Base-by-base conservation (phyloP, 2,888 invertebrate genomes). In the Spilosoma lubricipeda region DNA sequence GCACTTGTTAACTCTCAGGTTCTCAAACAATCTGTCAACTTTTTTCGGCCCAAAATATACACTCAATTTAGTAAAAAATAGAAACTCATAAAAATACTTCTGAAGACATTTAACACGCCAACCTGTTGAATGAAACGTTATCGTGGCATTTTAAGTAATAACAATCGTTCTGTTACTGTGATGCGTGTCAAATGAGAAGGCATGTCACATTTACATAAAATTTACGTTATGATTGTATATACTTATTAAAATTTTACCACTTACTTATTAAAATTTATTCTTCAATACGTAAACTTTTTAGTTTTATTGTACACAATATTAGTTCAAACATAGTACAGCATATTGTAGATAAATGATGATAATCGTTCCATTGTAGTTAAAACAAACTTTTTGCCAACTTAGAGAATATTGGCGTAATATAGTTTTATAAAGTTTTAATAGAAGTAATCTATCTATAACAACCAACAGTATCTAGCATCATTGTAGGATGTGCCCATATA, bases 61-160 rank as follows among this genome's bases (percentile, higher is more conserved):
- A 15, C n/a, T 56, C 56, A 3, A 56, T 56, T 56, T 59, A 59
- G 5, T 27, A 30, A 30, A 48, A n/a, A 20, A 11, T 42, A 67
- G 33, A 67, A 74, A 67, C 33, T 72, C 72, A 81, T 30, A 67
- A 42, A 18, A 63, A 67, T 13, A 52, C 23, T 30, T 27, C 11
- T 42, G 20, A 20, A 56, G 48, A 71, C 18, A 48, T 8, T 18
- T 65, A 67, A 30, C 77, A 77, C 80, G 69, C 56, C 80, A 76
- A 82, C 82, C 80, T 84, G 82, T 82, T 82, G 84, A 39, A 59
- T 7, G 15, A 27, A 48, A 45, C 23, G 20, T 72, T 69, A 74
- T 66, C 69, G 27, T 68, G 45, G 27, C 65, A 73, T 66, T 42
- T 71, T 65, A 20, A 30, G 30, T 42, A 66, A 39, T 67, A 27